Conservation (phyloP, 2,888 invertebrate species). For the Lithophane semibrunnea region DNA sequence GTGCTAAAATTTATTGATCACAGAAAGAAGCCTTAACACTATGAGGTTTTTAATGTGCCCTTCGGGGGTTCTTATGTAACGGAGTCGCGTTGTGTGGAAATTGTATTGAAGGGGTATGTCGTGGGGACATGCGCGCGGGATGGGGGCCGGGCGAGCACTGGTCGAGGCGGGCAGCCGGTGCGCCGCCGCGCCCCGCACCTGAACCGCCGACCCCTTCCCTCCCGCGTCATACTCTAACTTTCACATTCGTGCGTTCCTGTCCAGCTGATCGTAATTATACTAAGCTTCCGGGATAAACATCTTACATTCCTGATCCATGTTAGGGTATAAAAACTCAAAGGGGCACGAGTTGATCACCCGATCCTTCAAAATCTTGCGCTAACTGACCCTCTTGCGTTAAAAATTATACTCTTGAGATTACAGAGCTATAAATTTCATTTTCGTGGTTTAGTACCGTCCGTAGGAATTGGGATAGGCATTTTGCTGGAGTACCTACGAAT, state of each 20-base stretch:
- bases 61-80: constrained; percentile 85
- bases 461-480: constrained; percentile 36
- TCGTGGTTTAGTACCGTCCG: constrained; percentile 33
- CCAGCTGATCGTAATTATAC: constrained; percentile 70
- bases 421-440: constrained; percentile 51
- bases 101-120: constrained; percentile 78
- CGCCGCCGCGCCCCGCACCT: constrained; percentile 69
- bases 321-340: constrained; percentile 35
- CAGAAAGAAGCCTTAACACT: constrained; percentile 89
- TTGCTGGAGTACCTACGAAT: constrained; percentile 23
- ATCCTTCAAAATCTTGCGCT: constrained; percentile 30
- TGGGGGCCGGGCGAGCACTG: constrained; percentile 87
- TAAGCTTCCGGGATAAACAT: constrained; percentile 54
- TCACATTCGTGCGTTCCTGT: constrained; percentile 73
- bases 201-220: constrained; percentile 50
- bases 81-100: constrained; percentile 84
- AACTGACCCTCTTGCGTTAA: constrained; percentile 22
- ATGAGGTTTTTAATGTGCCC: constrained; percentile 80
- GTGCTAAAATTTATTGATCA: constrained; percentile 89
- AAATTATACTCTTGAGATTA: constrained; percentile 52
- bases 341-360: constrained; percentile 11
- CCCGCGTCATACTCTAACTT: constrained; percentile 59
- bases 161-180: constrained; percentile 70
- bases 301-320: constrained; percentile 23
- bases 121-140: constrained; percentile 86